A percentile compares a stretch with the other conserved stretches of the same genome.
Conservation (phyloP, 53 echinoderm and acorn worm genomes). For the Crossaster papposus region DNA sequence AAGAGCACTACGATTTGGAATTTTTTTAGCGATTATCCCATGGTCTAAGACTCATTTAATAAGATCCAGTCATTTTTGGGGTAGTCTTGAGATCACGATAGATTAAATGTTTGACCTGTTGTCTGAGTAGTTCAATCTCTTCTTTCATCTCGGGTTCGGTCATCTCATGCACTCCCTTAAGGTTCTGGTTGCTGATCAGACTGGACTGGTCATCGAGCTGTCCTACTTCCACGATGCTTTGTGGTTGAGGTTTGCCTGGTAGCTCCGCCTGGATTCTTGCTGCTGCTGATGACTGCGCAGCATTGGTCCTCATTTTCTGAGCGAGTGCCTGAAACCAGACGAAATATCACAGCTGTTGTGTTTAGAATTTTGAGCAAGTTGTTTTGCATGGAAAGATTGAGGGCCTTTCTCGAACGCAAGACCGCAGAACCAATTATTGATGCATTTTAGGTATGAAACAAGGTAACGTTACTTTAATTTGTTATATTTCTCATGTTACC, state of each 20-base stretch:
- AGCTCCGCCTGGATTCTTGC: background rate
- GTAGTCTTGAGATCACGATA: background rate
- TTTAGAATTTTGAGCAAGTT: too few species aligned
- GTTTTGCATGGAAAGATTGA: too few species aligned
- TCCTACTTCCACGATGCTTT: background rate
- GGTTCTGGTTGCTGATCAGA: background rate
- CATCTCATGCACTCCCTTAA: constrained; percentile 56
- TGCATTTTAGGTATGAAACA: too few species aligned
- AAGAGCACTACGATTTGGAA: too few species aligned
- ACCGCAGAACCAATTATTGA: too few species aligned
- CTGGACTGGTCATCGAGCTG: background rate
- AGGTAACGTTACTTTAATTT: too few species aligned
- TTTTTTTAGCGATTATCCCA: too few species aligned
- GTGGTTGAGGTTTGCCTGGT: background rate
- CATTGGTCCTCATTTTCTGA: constrained; percentile 33
- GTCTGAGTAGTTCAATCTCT: constrained; percentile 70
- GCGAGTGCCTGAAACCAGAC: constrained; percentile 40
- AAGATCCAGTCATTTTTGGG: too few species aligned
- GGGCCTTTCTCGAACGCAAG: too few species aligned
- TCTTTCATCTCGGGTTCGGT: constrained; percentile 54
- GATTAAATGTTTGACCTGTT: constrained; percentile 59
- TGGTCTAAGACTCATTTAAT: too few species aligned
- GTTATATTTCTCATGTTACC: too few species aligned
- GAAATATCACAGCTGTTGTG: background rate
- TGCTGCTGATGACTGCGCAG: background rate